phyloP scores from a whole-genome alignment of 2,888 invertebrate species.

The Lepidocyrtoides sp. region DNA sequence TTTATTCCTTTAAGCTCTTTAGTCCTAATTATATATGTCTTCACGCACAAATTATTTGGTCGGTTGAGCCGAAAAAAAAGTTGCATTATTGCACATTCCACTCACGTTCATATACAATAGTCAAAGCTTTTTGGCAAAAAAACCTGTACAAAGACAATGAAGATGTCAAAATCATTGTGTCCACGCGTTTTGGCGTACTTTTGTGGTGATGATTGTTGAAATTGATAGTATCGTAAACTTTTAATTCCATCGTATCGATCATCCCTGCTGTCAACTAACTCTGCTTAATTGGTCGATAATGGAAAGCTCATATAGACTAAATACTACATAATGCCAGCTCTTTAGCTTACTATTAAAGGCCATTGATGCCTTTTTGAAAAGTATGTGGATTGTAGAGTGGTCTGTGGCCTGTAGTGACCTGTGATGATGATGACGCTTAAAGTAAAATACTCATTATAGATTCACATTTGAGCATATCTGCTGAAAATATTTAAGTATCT shows the following conservation, averaged over 20 bases:
- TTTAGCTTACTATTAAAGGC: no score
- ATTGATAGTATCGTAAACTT: constrained; percentile 25
- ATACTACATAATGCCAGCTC: background rate
- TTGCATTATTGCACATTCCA: constrained; percentile 2
- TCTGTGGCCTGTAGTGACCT: no score
- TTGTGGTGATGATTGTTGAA: background rate
- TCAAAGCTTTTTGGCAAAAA: constrained; percentile 6
- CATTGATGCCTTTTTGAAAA: no score
- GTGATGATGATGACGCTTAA: no score
- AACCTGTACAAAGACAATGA: constrained; percentile 28
- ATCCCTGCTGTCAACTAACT: background rate
- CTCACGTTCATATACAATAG: constrained; percentile 2
- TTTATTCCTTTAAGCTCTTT: constrained; percentile 4
- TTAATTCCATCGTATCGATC: constrained; percentile 8
- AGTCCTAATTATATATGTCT: constrained; percentile 30
- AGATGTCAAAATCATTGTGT: constrained; percentile 50
- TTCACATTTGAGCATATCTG: no score
- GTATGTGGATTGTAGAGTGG: no score
- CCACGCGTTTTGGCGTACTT: constrained; percentile 6
- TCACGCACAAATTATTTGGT: background rate
- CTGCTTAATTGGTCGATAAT: background rate
- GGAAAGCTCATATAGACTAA: background rate
- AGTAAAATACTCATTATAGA: no score
- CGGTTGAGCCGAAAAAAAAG: background rate
- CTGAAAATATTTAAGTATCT: no score